phyloP scores from a whole-genome alignment of 2,113 vertebrate species.

The Cyanistes caeruleus region DNA sequence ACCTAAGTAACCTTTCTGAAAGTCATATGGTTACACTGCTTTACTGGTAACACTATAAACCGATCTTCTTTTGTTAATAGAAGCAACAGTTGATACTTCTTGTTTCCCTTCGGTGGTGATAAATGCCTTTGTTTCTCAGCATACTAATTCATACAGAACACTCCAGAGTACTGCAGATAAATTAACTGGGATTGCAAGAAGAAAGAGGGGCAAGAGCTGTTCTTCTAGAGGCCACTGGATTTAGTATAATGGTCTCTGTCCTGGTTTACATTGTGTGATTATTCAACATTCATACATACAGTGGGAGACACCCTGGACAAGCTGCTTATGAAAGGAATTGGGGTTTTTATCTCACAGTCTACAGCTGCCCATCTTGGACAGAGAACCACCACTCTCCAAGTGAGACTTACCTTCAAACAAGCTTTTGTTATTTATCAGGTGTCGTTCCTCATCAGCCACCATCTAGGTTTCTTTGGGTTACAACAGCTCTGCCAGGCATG shows the following conservation, averaged over 20 bases:
- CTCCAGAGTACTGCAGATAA: not conserved
- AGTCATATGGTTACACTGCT: not conserved
- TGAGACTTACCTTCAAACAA: not conserved
- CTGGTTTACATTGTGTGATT: not conserved
- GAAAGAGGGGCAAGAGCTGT: not conserved
- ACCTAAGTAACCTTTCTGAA: not conserved
- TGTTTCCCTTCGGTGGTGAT: not conserved
- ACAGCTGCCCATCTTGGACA: not conserved
- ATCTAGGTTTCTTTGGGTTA: not conserved
- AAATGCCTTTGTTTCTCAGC: constrained; percentile 13
- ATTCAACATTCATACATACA: not conserved
- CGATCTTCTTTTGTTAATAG: not conserved
- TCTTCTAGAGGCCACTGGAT: not conserved
- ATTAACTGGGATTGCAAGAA: not conserved
- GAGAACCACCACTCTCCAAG: not conserved
- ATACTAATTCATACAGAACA: not conserved
- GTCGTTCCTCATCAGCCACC: not conserved
- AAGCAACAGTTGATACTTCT: not conserved
- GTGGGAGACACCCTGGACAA: not conserved
- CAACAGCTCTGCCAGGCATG: not conserved
- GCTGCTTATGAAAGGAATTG: not conserved
- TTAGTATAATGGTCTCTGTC: not conserved
- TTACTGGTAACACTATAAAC: not conserved
- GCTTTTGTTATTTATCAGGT: not conserved
- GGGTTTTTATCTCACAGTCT: not conserved